Evolutionary conservation across 2,113 vertebrate species (phyloP).

Genomic region (Murina feae): DNA sequence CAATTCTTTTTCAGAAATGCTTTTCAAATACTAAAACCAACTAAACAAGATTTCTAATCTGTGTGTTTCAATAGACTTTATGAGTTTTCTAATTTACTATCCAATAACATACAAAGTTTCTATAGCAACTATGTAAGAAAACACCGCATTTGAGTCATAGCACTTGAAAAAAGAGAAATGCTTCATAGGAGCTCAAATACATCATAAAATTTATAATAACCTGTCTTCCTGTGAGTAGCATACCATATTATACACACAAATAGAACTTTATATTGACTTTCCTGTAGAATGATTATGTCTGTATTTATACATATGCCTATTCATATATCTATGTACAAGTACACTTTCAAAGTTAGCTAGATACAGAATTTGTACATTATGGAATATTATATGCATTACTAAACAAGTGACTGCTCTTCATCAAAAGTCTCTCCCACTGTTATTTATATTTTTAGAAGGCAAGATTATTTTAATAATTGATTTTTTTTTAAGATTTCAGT

Average conservation of each 20-base stretch:
- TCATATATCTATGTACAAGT: background rate
- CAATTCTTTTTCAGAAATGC: constrained; percentile 45
- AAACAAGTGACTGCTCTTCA: background rate
- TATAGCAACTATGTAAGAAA: constrained; percentile 63
- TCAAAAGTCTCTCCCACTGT: background rate
- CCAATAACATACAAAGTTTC: constrained; percentile 45
- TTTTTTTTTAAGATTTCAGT: background rate
- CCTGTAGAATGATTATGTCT: background rate
- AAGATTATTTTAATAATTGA: background rate
- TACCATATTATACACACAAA: background rate
- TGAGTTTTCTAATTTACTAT: constrained; percentile 44
- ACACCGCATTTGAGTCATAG: background rate
- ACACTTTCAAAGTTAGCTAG: background rate
- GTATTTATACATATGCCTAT: background rate
- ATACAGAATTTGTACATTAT: background rate
- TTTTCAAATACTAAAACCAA: constrained; percentile 33
- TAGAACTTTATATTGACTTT: background rate
- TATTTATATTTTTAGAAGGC: background rate
- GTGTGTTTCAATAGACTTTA: constrained; percentile 34
- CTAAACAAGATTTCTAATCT: background rate
- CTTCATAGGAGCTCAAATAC: background rate
- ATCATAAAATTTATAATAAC: constrained; percentile 15
- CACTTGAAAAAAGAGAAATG: background rate
- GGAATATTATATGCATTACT: background rate
- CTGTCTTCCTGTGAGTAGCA: background rate